Evolutionary conservation across 2,113 vertebrate species (phyloP).

Genomic region (Tylochromis polylepis): DNA sequence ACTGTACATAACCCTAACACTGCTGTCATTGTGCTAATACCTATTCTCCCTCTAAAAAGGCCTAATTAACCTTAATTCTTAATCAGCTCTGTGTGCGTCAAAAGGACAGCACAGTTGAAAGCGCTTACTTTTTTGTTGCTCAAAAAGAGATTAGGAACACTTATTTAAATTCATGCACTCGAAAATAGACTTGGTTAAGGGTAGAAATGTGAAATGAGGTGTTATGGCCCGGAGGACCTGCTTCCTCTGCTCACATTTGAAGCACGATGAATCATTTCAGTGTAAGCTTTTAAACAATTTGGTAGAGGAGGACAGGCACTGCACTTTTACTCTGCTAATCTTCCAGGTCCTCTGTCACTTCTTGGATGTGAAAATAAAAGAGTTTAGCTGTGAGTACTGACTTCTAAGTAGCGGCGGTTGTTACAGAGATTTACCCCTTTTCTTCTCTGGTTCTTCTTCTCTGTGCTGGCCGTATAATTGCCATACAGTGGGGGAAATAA

Average conservation of each 20-base stretch:
- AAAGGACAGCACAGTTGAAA: background rate
- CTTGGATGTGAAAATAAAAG: background rate
- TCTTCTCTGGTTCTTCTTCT: background rate
- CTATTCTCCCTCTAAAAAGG: conserved; percentile 11
- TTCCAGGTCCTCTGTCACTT: background rate
- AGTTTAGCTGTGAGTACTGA: background rate
- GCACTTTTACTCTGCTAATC: background rate
- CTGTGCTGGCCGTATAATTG: background rate
- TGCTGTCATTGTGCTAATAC: conserved; percentile 1
- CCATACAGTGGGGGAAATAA: background rate
- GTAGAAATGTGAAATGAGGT: conserved; percentile 9
- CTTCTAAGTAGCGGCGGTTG: background rate
- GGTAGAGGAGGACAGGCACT: background rate
- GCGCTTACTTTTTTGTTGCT: background rate
- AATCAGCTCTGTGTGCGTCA: conserved; percentile 1
- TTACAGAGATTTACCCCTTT: background rate
- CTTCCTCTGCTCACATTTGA: background rate
- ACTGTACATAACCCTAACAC: background rate
- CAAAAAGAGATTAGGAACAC: conserved; percentile 7
- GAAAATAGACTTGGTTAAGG: background rate
- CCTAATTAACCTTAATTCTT: conserved; percentile 44
- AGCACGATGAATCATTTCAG: conserved; percentile 9
- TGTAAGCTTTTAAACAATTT: background rate
- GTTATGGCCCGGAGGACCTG: background rate
- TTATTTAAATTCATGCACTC: conserved; percentile 1